These are phyloP conservation scores for Cynopterus sphinx DNA, from an alignment of 2,797 vertebrate species.

Conservation along the genomic window DNA sequence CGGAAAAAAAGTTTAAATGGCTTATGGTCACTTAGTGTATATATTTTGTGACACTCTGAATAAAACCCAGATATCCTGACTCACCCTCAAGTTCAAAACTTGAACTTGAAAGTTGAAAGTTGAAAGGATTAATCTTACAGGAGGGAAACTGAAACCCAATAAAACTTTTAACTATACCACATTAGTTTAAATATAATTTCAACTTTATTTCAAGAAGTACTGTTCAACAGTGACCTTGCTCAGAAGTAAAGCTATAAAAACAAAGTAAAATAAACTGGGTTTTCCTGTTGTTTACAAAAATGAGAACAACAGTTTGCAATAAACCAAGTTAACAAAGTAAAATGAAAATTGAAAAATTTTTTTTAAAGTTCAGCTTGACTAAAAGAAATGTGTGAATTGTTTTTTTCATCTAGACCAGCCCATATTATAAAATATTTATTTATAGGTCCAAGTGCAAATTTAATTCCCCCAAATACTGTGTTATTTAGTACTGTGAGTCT, in stretches of 20 bases:
- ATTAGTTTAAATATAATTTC: conserved; percentile 36
- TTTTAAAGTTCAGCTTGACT: not conserved
- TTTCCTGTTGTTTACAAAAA: conserved; percentile 34
- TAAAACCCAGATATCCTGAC: not conserved
- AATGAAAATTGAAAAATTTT: not conserved
- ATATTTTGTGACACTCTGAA: not conserved
- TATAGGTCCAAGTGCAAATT: not conserved
- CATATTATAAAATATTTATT: not conserved
- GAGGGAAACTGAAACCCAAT: not conserved
- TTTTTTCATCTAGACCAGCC: not conserved
- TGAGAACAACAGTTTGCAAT: not conserved
- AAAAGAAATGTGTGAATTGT: not conserved
- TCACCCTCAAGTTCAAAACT: not conserved
- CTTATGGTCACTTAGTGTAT: not conserved
- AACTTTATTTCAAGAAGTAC: not conserved
- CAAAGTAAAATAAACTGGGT: not conserved
- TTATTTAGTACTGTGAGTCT: not conserved
- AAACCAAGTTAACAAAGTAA: not conserved
- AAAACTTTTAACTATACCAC: not conserved
- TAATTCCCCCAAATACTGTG: not conserved
- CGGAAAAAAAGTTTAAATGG: not conserved
- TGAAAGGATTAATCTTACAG: not conserved
- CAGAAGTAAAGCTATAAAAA: conserved; percentile 32
- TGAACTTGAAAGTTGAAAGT: not conserved
- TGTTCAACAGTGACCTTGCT: not conserved